Base-by-base conservation (phyloP, 2,888 invertebrate genomes). In the Geophilus truncorum region DNA sequence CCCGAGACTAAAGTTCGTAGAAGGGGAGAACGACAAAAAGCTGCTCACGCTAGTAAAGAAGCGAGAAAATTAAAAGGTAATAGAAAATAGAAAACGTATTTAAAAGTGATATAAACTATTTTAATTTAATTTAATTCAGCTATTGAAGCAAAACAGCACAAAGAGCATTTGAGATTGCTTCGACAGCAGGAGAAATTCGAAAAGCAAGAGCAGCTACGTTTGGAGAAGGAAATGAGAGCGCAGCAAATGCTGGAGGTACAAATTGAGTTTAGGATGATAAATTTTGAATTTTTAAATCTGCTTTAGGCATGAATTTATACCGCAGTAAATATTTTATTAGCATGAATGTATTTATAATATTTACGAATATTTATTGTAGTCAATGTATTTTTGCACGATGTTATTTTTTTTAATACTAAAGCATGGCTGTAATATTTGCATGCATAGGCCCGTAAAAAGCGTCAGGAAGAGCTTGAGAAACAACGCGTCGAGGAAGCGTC, bases 231-330 rank as follows among this genome's bases (percentile, higher is more conserved):
- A 93, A 94, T 87, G 91, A 92, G 78, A 89, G 94, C 93, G 85
- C 94, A 95, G 84, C 95, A 95, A 86, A 89, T 95, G 57, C 88
- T 96, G 84, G 96, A 96, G 93, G 96, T 96, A 62, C 25, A 10
- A 10, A 4, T 45, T 15, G 5, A n/a, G 15, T 6, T n/a, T 5
- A 18, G 15, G 1, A 4, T 32, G 32, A 9, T 6, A 3, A 40
- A 40, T 2, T 40, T 7, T 40, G 40, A 45, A 45, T 45, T n/a
- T n/a, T 45, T 45, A 15, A 45, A 45, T 3, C 45, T 15, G 45
- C 18, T 45, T 45, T 15, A 45, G 18, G 45, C 45, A 45, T n/a
- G 45, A 45, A 18, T 45, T 45, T 45, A 45, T 45, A 45, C n/a
- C n/a, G n/a, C 36, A 10, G 3, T 81, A 51, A 45, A 88, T 89